phyloP scores from a whole-genome alignment of 1,140 invertebrate genomes.

The Protaetia brevitarsis region DNA sequence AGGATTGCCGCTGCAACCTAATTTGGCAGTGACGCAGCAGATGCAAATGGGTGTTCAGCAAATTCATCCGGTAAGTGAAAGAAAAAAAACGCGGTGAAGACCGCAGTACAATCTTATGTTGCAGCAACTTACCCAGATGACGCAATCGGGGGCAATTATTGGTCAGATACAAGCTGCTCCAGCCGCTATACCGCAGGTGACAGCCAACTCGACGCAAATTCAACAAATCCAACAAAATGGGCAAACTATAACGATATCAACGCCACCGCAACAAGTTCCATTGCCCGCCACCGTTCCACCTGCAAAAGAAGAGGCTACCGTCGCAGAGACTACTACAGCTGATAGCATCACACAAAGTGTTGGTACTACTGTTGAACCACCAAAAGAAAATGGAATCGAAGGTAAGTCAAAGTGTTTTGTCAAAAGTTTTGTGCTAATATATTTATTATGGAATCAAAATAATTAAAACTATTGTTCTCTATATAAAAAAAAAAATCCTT shows the following conservation, averaged over 20 bases:
- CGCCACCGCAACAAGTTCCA: conserved; percentile 42
- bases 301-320: conserved; percentile 34
- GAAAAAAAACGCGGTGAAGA: neutral
- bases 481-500: neutral
- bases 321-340: conserved; percentile 24
- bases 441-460: no score
- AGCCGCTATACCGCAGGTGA: conserved; percentile 38
- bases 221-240: conserved; percentile 49
- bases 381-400: conserved; percentile 38
- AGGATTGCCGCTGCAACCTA: conserved; percentile 41
- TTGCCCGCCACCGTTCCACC: conserved; percentile 39
- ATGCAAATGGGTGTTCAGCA: conserved; percentile 52
- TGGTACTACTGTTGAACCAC: conserved; percentile 28
- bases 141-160: conserved; percentile 51
- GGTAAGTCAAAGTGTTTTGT: conserved; percentile 29
- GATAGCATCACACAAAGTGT: conserved; percentile 26
- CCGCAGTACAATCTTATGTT: neutral
- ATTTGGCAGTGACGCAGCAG: conserved; percentile 47
- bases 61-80: conserved; percentile 49
- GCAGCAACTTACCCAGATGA: conserved; percentile 47
- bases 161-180: conserved; percentile 50
- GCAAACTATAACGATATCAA: conserved; percentile 44
- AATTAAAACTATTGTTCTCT: neutral
- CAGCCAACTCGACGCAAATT: conserved; percentile 45
- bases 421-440: neutral